Evolutionary conservation across 2,113 vertebrate species (phyloP).

Genomic region (Nothocercus nigrocapillus): DNA sequence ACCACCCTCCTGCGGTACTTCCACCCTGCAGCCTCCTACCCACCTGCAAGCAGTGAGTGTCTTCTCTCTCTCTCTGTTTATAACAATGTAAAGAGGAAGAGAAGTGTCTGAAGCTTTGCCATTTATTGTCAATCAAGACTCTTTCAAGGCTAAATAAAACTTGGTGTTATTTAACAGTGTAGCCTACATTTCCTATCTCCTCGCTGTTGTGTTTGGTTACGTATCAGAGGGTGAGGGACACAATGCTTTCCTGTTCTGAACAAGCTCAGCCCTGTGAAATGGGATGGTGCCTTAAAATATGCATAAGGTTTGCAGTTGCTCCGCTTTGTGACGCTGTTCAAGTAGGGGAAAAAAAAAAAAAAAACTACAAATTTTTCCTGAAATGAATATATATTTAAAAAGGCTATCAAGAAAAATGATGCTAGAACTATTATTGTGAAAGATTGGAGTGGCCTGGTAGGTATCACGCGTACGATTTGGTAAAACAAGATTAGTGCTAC

Average conservation of each 20-base stretch:
- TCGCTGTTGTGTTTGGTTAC: not conserved
- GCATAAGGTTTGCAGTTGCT: constrained; percentile 52
- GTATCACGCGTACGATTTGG: not conserved
- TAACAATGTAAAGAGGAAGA: not conserved
- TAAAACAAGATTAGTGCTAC: constrained; percentile 52
- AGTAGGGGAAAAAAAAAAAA: not conserved
- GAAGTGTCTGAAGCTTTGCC: constrained; percentile 1
- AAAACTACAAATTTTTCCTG: not conserved
- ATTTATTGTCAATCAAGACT: not conserved
- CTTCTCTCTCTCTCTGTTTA: not conserved
- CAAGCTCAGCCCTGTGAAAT: constrained; percentile 13
- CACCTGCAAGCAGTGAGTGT: not conserved
- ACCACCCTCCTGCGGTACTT: fast-evolving
- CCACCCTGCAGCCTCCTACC: not conserved
- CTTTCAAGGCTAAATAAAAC: constrained; percentile 29
- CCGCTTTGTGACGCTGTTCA: constrained; percentile 43
- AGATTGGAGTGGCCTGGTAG: constrained; percentile 33
- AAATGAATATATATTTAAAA: constrained; percentile 34
- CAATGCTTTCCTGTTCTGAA: constrained; percentile 49
- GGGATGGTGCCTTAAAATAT: constrained; percentile 57
- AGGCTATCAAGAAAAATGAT: constrained; percentile 36
- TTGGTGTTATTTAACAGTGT: not conserved
- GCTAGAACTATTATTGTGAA: constrained; percentile 35
- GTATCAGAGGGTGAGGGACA: constrained; percentile 49
- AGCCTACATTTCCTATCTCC: not conserved